These are phyloP conservation scores for Asteroscopus sphinx DNA, from an alignment of 2,888 invertebrate genomes.

Conservation along the genomic window DNA sequence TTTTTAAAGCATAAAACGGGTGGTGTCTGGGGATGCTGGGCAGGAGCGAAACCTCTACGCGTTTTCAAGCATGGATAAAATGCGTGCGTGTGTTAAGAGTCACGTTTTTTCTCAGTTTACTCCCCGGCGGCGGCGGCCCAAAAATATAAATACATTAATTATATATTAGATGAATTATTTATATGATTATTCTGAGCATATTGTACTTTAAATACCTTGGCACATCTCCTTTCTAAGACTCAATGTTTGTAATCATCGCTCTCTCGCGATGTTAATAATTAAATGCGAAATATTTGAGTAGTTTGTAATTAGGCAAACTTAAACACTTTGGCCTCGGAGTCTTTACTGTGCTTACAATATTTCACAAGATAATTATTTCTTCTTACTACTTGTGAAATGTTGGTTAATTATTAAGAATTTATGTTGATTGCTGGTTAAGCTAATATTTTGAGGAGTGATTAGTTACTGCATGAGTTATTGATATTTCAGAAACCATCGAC, in stretches of 20 bases:
- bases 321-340: constrained; percentile 6
- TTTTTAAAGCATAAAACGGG: too few relatives aligned
- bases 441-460: background rate
- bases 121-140: too few relatives aligned
- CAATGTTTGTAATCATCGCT: constrained; percentile 2
- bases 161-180: too few relatives aligned
- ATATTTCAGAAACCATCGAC: too few relatives aligned
- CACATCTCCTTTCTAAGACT: background rate
- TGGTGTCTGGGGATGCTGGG: too few relatives aligned
- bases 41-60: too few relatives aligned
- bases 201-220: background rate
- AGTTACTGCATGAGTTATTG: too few relatives aligned
- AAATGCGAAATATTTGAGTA: constrained; percentile 13
- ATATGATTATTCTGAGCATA: background rate
- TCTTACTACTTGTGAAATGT: constrained; percentile 3
- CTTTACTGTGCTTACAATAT: background rate
- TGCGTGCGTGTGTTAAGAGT: too few relatives aligned
- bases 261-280: constrained; percentile 12
- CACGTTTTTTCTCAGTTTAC: too few relatives aligned
- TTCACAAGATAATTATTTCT: constrained; percentile 1
- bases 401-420: background rate
- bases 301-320: constrained; percentile 5
- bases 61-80: too few relatives aligned
- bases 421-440: background rate
- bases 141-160: too few relatives aligned